Conservation (phyloP, 2,888 invertebrate species). For the Congeria kusceri region DNA sequence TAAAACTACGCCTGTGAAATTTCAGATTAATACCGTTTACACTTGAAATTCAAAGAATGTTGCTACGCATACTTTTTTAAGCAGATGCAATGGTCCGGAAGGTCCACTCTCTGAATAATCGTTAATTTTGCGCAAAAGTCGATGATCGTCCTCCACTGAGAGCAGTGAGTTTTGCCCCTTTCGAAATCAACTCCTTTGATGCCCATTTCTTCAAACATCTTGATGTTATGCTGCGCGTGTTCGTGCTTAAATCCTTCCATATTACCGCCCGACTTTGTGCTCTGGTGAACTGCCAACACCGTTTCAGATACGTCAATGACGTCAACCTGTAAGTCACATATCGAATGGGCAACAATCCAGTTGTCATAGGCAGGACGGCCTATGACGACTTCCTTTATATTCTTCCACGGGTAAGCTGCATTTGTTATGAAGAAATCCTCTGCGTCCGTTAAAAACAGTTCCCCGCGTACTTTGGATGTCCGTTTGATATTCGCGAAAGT, state of each 20-base stretch:
- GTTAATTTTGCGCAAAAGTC: conserved; percentile 53
- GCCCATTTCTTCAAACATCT: conserved; percentile 56
- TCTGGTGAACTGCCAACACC: conserved; percentile 74
- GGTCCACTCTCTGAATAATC: conserved; percentile 26
- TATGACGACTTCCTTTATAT: conserved; percentile 73
- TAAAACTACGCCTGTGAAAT: no score
- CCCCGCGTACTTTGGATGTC: conserved; percentile 58
- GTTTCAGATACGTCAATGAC: conserved; percentile 72
- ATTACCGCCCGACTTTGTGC: conserved; percentile 67
- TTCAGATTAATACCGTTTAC: no score
- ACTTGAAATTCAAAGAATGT: no score
- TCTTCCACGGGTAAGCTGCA: conserved; percentile 69
- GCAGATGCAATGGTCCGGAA: conserved; percentile 49
- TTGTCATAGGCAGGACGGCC: conserved; percentile 77
- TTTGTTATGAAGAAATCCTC: conserved; percentile 77
- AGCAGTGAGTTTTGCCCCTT: conserved; percentile 67
- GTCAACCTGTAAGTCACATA: conserved; percentile 50
- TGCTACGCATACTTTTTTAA: no score
- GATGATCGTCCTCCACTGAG: conserved; percentile 47
- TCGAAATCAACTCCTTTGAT: conserved; percentile 55
- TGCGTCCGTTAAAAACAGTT: conserved; percentile 68
- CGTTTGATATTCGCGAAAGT: conserved; percentile 36
- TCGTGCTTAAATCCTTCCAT: conserved; percentile 65
- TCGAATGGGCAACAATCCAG: conserved; percentile 72
- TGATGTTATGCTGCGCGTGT: conserved; percentile 61